Evolutionary conservation across 2,113 vertebrate genomes (phyloP).

Genomic region (Lycaon pictus): DNA sequence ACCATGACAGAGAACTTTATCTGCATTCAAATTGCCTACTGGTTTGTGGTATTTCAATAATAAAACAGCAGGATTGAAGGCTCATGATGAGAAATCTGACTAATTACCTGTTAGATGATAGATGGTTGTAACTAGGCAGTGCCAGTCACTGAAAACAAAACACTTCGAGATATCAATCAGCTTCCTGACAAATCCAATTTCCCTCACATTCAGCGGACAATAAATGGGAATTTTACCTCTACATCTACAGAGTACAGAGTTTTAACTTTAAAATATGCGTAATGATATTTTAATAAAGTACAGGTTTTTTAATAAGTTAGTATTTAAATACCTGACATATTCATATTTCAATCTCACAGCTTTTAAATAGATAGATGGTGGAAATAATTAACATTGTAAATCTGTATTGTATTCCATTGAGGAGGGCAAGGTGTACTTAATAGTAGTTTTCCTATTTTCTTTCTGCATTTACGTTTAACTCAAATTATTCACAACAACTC

Average conservation of each 20-base stretch:
- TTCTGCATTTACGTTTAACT: slow-evolving; percentile 82
- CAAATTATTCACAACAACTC: slow-evolving; percentile 79
- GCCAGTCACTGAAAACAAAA: slow-evolving; percentile 92
- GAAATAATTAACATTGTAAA: slow-evolving; percentile 86
- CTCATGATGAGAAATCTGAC: slow-evolving; percentile 93
- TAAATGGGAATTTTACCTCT: slow-evolving; percentile 87
- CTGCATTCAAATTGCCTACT: slow-evolving; percentile 90
- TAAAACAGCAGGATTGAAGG: slow-evolving; percentile 92
- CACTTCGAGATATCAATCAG: slow-evolving; percentile 91
- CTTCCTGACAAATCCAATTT: slow-evolving; percentile 90
- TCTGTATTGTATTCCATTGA: slow-evolving; percentile 75
- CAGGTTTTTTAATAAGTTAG: slow-evolving; percentile 85
- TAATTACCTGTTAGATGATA: slow-evolving; percentile 93
- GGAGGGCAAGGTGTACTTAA: slow-evolving; percentile 79
- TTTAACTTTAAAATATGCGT: slow-evolving; percentile 87
- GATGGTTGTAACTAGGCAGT: slow-evolving; percentile 89
- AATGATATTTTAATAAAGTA: slow-evolving; percentile 87
- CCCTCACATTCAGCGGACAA: slow-evolving; percentile 88
- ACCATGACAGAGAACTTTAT: slow-evolving; percentile 89
- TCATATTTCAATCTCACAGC: slow-evolving; percentile 84
- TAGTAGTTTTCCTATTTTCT: slow-evolving; percentile 80
- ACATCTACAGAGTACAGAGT: slow-evolving; percentile 77
- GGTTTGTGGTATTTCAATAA: slow-evolving; percentile 91
- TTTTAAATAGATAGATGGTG: slow-evolving; percentile 76
- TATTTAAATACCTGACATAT: slow-evolving; percentile 86